A percentile compares a stretch with the other conserved stretches of the same genome.
These are phyloP conservation scores for Euleptes europaea DNA, from an alignment of 2,113 vertebrate genomes.

Conservation along the genomic window DNA sequence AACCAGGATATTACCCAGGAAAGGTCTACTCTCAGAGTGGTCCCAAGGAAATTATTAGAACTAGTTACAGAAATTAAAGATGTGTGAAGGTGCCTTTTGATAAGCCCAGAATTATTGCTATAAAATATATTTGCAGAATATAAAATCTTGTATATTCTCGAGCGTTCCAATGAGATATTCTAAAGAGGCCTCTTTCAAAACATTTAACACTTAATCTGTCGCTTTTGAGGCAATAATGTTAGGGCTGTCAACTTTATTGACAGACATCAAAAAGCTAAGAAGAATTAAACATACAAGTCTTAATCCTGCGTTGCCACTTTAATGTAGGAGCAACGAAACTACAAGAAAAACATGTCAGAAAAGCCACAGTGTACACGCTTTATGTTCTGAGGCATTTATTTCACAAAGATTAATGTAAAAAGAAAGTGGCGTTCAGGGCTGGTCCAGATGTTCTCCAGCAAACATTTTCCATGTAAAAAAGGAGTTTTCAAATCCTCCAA, in stretches of 20 bases:
- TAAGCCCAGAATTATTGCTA: slow-evolving; percentile 56
- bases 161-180: slow-evolving; percentile 41
- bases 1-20: slow-evolving; percentile 51
- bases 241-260: slow-evolving; percentile 41
- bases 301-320: slow-evolving; percentile 1
- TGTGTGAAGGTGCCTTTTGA: slow-evolving; percentile 69
- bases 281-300: slow-evolving; percentile 46
- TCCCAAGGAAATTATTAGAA: slow-evolving; percentile 67
- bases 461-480: neutral
- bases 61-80: slow-evolving; percentile 68
- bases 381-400: neutral
- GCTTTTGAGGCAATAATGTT: slow-evolving; percentile 12
- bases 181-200: slow-evolving; percentile 46
- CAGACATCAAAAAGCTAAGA: slow-evolving; percentile 37
- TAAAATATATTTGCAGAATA: slow-evolving; percentile 52
- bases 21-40: slow-evolving; percentile 56
- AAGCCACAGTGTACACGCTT: neutral
- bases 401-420: slow-evolving; percentile 18
- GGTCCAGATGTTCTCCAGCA: neutral
- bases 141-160: slow-evolving; percentile 52
- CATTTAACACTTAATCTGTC: slow-evolving; percentile 17
- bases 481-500: neutral
- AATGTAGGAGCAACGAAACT: slow-evolving; percentile 25
- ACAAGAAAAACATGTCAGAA: neutral
- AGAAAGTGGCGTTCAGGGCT: neutral